These are phyloP conservation scores for Pseudochirops cupreus DNA, from an alignment of 2,797 vertebrate genomes.

Conservation along the genomic window DNA sequence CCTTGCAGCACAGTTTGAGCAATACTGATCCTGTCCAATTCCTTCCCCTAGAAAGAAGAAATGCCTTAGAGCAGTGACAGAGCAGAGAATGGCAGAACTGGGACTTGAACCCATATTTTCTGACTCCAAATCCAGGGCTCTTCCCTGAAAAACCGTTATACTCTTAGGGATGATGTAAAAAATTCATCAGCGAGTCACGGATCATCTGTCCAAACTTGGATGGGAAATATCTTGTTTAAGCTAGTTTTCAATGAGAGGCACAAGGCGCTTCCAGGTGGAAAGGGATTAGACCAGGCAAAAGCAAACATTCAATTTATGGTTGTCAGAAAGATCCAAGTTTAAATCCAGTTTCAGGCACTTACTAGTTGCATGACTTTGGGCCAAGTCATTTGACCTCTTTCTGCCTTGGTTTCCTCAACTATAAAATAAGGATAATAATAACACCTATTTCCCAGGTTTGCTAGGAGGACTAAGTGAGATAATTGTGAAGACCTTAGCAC, in stretches of 20 bases:
- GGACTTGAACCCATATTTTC: not conserved
- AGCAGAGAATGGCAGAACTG: not conserved
- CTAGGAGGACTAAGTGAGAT: not conserved
- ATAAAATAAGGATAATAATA: not conserved
- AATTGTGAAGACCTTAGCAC: not conserved
- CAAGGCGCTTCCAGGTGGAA: not conserved
- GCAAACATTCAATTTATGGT: not conserved
- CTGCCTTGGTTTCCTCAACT: not conserved
- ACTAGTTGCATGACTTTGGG: not conserved
- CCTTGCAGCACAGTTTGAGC: not conserved
- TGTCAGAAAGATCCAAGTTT: not conserved
- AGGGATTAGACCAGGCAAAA: not conserved
- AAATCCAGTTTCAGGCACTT: not conserved
- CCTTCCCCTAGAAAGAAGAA: not conserved
- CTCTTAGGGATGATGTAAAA: not conserved
- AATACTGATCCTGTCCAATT: not conserved
- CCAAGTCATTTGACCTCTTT: not conserved
- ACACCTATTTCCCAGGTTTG: not conserved
- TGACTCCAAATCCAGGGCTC: not conserved
- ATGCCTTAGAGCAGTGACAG: too few species aligned
- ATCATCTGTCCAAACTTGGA: not conserved
- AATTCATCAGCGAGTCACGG: not conserved
- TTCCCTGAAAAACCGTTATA: too few species aligned
- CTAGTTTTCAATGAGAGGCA: not conserved
- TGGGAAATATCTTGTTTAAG: not conserved